Conservation (phyloP, 2,113 vertebrate genomes). For the Bufo bufo region DNA sequence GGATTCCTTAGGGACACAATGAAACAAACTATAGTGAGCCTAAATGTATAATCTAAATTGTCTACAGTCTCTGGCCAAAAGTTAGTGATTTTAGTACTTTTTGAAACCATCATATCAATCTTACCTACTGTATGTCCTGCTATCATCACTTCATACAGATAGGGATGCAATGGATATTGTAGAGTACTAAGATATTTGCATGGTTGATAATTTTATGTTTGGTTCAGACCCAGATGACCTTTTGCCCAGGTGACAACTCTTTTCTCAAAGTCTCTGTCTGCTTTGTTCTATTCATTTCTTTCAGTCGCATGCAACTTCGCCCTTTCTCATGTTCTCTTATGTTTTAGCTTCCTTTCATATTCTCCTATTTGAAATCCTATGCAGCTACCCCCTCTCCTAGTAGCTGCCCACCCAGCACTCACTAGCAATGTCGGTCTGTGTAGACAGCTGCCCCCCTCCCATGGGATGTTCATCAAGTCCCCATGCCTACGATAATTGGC, state of each 20-base stretch:
- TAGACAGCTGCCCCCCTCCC: slow-evolving; percentile 42
- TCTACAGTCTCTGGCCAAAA: background rate
- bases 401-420: slow-evolving; percentile 11
- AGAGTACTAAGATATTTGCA: background rate
- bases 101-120: background rate
- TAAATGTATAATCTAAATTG: background rate
- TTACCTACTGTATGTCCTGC: background rate
- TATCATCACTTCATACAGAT: background rate
- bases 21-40: background rate
- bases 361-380: slow-evolving; percentile 9
- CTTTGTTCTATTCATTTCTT: slow-evolving; percentile 25
- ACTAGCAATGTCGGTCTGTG: background rate
- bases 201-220: background rate
- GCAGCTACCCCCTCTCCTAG: background rate
- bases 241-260: slow-evolving; percentile 2
- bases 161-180: background rate
- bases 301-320: background rate
- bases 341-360: background rate
- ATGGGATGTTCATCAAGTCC: slow-evolving; percentile 25
- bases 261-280: background rate
- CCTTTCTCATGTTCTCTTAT: slow-evolving; percentile 7
- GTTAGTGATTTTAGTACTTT: background rate
- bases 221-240: background rate
- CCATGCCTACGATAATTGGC: slow-evolving; percentile 34
- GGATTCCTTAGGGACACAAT: background rate